phyloP scores from a whole-genome alignment of 1,140 invertebrate species.

The Triops cancriformis region DNA sequence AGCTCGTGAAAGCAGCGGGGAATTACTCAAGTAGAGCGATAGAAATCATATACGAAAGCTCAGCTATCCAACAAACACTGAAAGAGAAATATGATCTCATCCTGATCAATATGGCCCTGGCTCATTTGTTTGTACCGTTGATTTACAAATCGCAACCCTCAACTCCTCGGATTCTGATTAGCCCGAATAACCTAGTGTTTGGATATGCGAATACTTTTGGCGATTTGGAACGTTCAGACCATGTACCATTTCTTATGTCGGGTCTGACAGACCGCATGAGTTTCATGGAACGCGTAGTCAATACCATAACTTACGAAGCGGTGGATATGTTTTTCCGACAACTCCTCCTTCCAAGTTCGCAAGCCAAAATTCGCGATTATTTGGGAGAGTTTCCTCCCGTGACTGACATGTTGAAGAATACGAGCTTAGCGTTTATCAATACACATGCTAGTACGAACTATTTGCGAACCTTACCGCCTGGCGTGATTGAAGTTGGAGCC shows the following conservation, averaged over 20 bases:
- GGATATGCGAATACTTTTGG: not conserved
- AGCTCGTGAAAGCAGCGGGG: not conserved
- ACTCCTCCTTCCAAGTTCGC: not conserved
- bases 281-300: conserved; percentile 29
- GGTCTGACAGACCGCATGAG: conserved; percentile 20
- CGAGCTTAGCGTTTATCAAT: conserved; percentile 31
- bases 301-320: conserved; percentile 29
- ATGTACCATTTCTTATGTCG: conserved; percentile 19
- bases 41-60: not conserved
- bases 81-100: not conserved
- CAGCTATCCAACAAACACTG: not conserved
- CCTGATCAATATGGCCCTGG: not conserved
- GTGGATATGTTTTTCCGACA: not conserved
- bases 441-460: conserved; percentile 26
- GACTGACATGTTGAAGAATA: conserved; percentile 30
- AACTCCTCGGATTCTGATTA: not conserved
- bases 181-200: not conserved
- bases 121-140: not conserved
- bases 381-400: conserved; percentile 29
- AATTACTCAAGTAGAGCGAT: not conserved
- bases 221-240: conserved; percentile 30
- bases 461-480: conserved; percentile 26
- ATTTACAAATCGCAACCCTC: not conserved
- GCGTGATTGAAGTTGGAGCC: conserved; percentile 31
- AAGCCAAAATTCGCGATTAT: conserved; percentile 20